These are phyloP conservation scores for Sipha flava DNA, from an alignment of 1,140 invertebrate species.

Conservation along the genomic window DNA sequence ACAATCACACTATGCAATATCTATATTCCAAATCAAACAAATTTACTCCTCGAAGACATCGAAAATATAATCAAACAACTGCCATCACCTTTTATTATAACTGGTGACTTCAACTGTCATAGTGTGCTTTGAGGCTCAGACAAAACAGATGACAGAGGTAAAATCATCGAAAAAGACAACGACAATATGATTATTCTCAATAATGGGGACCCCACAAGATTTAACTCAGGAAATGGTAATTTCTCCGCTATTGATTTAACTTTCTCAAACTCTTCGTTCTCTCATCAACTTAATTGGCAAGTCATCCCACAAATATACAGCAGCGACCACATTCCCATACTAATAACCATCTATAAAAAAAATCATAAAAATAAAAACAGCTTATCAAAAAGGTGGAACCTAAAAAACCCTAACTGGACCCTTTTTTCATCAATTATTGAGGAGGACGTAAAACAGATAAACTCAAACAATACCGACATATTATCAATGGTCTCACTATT, in stretches of 20 bases:
- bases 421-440: too few relatives aligned
- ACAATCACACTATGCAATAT: not conserved
- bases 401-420: too few relatives aligned
- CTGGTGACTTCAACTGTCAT: not conserved
- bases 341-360: not conserved
- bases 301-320: not conserved
- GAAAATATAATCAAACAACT: not conserved
- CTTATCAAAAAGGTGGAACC: too few relatives aligned
- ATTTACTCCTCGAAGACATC: not conserved
- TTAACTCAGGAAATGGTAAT: not conserved
- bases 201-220: not conserved
- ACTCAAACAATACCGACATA: too few relatives aligned
- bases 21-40: not conserved
- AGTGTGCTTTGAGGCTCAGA: not conserved
- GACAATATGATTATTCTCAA: not conserved
- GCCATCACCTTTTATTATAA: not conserved
- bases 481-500: too few relatives aligned
- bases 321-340: not conserved
- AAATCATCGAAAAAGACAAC: not conserved
- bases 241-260: not conserved
- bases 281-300: not conserved
- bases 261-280: not conserved
- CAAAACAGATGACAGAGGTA: not conserved
- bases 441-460: too few relatives aligned
- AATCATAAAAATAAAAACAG: not conserved